Evolutionary conservation across 30 jellyfish, hydroid and myxozoan species (phyloP), one percentile per base, ranked within the genome.

Genomic region (Mastigias papua): DNA sequence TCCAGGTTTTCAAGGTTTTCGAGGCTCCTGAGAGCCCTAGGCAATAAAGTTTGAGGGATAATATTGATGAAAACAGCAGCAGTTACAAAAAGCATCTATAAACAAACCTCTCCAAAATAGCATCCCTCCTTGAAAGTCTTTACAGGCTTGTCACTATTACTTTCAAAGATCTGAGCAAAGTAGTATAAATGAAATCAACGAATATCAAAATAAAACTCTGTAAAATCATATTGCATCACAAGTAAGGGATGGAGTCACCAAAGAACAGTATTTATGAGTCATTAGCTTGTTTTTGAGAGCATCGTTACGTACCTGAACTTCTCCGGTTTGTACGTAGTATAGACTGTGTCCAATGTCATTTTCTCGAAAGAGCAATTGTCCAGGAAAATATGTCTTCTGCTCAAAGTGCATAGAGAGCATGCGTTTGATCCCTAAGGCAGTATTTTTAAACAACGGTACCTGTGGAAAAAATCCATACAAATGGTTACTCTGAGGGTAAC

Each of bases 101-200:
- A n/a, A 80, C 82, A 58, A n/a, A 80, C 97, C 92, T 91, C 97
- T 4, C 97, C 97, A 84, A 91, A 91, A 48, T 72, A 91, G 15
- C 81, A 82, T 5, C 97, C 97, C 61, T 83, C 92, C 34, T 49
- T 60, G 34, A 91, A 62, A 33, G 65, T 65, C 67, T 42, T 70
- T 25, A 91, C 46, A 1, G 89, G 88, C n/a, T 49, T 84, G 17
- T 49, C 84, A 42, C 75, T n/a, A 33, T 54, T 69, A 0, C 54
- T 89, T 25, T 37, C 48, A 0, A 66, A 74, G 17, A 86, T 58
- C 93, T 84, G 57, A 51, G 2, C 3, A 8, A 76, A 76, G 4
- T n/a, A n/a, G n/a, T n/a, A n/a, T n/a, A n/a, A n/a, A n/a, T n/a
- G n/a, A n/a, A n/a, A n/a, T n/a, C n/a, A n/a, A n/a, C n/a, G n/a